These are phyloP conservation scores for Sphaerodactylus townsendi DNA, from an alignment of 2,113 vertebrate species.

Conservation along the genomic window DNA sequence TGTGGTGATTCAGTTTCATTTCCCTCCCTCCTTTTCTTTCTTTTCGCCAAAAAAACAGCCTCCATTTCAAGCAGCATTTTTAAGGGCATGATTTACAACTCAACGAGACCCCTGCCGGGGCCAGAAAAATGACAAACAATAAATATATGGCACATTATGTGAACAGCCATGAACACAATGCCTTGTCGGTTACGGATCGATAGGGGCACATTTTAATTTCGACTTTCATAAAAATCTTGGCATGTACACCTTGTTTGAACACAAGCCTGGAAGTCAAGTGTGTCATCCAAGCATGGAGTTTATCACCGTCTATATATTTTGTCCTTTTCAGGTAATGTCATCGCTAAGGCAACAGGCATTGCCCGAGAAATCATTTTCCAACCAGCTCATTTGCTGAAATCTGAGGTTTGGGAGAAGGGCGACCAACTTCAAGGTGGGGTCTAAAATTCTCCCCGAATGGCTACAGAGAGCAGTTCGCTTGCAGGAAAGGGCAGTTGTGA, in stretches of 20 bases:
- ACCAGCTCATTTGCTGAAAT: constrained; percentile 84
- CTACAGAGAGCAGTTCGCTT: no score
- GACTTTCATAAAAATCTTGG: constrained; percentile 86
- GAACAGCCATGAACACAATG: constrained; percentile 82
- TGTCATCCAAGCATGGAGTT: constrained; percentile 83
- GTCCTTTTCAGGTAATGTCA: constrained; percentile 90
- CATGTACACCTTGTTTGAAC: constrained; percentile 78
- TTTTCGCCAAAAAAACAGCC: constrained; percentile 66
- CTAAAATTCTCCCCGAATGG: no score
- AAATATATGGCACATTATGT: constrained; percentile 84
- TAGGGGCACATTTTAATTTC: constrained; percentile 88
- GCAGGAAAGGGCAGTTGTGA: no score
- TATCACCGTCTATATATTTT: constrained; percentile 89
- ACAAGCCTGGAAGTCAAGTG: constrained; percentile 83
- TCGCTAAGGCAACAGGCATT: constrained; percentile 89
- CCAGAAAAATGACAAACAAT: constrained; percentile 91
- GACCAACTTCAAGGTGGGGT: neutral
- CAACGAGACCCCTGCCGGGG: constrained; percentile 77
- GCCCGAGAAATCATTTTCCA: constrained; percentile 86
- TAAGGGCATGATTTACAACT: constrained; percentile 88
- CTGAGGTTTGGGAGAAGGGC: neutral
- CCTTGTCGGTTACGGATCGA: constrained; percentile 81
- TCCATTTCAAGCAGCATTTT: constrained; percentile 81
- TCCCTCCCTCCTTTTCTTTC: constrained; percentile 53
- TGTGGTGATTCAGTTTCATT: constrained; percentile 76